These are phyloP conservation scores for Xenopus borealis DNA, from an alignment of 2,113 vertebrate species.

Conservation along the genomic window DNA sequence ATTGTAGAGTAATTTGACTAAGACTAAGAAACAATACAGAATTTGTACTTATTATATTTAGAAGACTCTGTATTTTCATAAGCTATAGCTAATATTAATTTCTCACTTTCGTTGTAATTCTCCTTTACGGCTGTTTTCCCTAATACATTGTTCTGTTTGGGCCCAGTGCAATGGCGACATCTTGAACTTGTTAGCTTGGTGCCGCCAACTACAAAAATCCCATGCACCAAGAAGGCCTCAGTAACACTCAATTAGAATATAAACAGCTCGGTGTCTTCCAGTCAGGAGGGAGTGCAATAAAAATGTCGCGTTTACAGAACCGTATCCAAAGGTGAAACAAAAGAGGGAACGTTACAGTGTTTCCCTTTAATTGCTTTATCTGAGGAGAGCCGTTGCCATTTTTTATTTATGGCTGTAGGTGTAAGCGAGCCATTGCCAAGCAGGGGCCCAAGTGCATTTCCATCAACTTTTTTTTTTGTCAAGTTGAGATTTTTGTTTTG, in stretches of 20 bases:
- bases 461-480: not conserved
- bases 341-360: not conserved
- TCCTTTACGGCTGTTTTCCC: too few species aligned
- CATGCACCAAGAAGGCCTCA: slow-evolving; percentile 16
- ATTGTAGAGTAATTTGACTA: too few species aligned
- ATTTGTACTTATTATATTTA: too few species aligned
- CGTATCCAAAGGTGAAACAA: not conserved
- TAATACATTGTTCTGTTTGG: too few species aligned
- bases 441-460: not conserved
- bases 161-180: not conserved
- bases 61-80: too few species aligned
- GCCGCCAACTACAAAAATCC: slow-evolving; percentile 9
- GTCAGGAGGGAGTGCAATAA: slow-evolving; percentile 11
- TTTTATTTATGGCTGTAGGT: not conserved
- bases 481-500: not conserved
- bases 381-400: too few species aligned
- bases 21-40: too few species aligned
- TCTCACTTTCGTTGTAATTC: too few species aligned
- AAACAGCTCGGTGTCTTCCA: slow-evolving; percentile 4
- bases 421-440: not conserved
- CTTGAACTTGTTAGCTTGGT: slow-evolving; percentile 35
- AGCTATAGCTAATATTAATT: too few species aligned
- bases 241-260: slow-evolving; percentile 31
- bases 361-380: not conserved
- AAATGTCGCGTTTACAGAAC: not conserved